Percentiles rank a stretch among this genome's conserved stretches.
Conservation (phyloP, 1,140 invertebrate species). For the Sminthurides bifidus region DNA sequence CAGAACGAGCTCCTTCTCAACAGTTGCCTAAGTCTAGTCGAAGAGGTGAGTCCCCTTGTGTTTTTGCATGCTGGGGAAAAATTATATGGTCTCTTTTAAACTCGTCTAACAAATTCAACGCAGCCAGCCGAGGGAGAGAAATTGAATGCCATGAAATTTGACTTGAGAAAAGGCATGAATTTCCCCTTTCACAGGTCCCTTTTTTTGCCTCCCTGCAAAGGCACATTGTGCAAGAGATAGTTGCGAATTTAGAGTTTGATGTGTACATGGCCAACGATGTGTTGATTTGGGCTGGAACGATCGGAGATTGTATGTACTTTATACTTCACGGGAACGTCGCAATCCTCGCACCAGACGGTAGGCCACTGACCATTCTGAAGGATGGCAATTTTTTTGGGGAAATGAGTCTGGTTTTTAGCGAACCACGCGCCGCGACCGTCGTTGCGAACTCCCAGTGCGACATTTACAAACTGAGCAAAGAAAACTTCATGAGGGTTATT, state of each 20-base stretch:
- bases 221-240: slow-evolving; percentile 17
- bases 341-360: slow-evolving; percentile 16
- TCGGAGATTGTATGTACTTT: slow-evolving; percentile 27
- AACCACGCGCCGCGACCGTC: slow-evolving; percentile 16
- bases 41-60: slow-evolving; percentile 6
- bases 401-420: slow-evolving; percentile 14
- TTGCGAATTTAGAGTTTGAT: slow-evolving; percentile 20
- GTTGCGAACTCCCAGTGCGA: slow-evolving; percentile 19
- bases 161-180: too few species aligned
- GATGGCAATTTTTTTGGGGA: slow-evolving; percentile 30
- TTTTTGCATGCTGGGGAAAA: too few species aligned
- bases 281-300: slow-evolving; percentile 14
- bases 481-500: slow-evolving; percentile 18
- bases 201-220: slow-evolving; percentile 17
- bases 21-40: slow-evolving; percentile 20
- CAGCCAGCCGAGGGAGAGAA: too few species aligned
- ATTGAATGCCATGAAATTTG: too few species aligned
- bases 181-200: slow-evolving; percentile 7
- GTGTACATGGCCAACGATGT: slow-evolving; percentile 27
- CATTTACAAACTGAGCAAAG: slow-evolving; percentile 14
- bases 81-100: too few species aligned
- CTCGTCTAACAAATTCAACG: too few species aligned
- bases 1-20: slow-evolving; percentile 20
- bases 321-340: slow-evolving; percentile 23
- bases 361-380: slow-evolving; percentile 3